Conservation (phyloP, 2,888 invertebrate genomes). For the Syrista parreyssii region DNA sequence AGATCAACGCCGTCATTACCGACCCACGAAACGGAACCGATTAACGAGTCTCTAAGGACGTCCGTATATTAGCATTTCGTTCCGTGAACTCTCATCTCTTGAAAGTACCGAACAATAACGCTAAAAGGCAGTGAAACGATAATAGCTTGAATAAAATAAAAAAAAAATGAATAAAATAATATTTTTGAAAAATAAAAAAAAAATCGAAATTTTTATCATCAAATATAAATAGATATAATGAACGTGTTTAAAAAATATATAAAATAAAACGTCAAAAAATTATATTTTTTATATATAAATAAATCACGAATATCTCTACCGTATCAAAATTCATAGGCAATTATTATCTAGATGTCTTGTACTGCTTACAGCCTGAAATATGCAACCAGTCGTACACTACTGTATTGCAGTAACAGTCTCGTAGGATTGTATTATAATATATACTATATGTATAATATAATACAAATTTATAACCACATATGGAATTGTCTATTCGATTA, state of each 20-base stretch:
- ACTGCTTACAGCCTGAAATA: background rate
- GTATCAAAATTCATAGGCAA: background rate
- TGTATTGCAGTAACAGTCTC: background rate
- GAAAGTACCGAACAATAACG: background rate
- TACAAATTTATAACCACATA: background rate
- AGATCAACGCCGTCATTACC: conserved; percentile 21
- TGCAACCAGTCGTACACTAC: background rate
- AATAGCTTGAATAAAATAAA: background rate
- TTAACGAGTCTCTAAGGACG: conserved; percentile 1
- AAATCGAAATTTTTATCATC: background rate
- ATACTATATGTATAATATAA: background rate
- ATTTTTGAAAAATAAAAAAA: background rate
- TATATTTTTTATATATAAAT: background rate
- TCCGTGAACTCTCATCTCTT: background rate
- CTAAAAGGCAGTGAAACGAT: background rate
- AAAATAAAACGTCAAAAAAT: background rate
- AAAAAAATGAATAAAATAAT: background rate
- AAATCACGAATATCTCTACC: background rate
- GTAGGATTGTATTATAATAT: background rate
- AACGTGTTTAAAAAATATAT: background rate
- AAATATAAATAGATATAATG: background rate
- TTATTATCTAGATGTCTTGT: background rate
- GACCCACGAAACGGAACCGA: background rate
- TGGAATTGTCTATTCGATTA: background rate
- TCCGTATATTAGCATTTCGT: background rate